Evolutionary conservation across 2,888 invertebrate species (phyloP).

Genomic region (Zhuqinia jingwanae): DNA sequence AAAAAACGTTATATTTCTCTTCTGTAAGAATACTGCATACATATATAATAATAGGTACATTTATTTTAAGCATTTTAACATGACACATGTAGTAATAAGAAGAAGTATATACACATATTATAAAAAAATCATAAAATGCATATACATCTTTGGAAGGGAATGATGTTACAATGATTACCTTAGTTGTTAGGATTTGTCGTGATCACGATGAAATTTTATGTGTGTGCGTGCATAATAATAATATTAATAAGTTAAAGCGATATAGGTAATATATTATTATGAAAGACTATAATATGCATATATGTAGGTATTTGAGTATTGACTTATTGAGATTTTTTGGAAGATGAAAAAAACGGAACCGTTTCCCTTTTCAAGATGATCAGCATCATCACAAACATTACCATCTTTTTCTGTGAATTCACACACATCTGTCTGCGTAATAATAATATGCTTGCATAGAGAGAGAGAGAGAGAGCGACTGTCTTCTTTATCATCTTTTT

Average conservation of each 20-base stretch:
- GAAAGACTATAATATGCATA: too few species aligned
- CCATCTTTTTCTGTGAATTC: not conserved
- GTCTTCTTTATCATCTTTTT: slow-evolving; percentile 43
- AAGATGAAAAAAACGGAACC: slow-evolving; percentile 44
- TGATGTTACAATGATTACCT: slow-evolving; percentile 8
- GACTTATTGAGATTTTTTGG: too few species aligned
- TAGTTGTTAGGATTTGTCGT: not conserved
- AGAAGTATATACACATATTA: too few species aligned
- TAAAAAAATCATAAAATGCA: slow-evolving; percentile 8
- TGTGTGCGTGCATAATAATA: slow-evolving; percentile 25
- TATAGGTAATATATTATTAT: not conserved
- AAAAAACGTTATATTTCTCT: not conserved
- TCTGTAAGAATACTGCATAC: not conserved
- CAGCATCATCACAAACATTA: not conserved
- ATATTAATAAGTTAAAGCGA: slow-evolving; percentile 14
- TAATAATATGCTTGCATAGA: slow-evolving; percentile 11
- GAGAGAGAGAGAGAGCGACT: too few species aligned
- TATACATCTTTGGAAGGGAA: not conserved
- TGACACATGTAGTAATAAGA: not conserved
- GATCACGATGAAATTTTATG: slow-evolving; percentile 21
- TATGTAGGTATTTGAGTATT: too few species aligned
- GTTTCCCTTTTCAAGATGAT: slow-evolving; percentile 36
- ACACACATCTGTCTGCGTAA: slow-evolving; percentile 6
- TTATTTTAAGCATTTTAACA: too few species aligned
- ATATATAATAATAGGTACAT: not conserved